Base-by-base conservation (phyloP, 2,888 invertebrate genomes). In the Tillus elongatus region DNA sequence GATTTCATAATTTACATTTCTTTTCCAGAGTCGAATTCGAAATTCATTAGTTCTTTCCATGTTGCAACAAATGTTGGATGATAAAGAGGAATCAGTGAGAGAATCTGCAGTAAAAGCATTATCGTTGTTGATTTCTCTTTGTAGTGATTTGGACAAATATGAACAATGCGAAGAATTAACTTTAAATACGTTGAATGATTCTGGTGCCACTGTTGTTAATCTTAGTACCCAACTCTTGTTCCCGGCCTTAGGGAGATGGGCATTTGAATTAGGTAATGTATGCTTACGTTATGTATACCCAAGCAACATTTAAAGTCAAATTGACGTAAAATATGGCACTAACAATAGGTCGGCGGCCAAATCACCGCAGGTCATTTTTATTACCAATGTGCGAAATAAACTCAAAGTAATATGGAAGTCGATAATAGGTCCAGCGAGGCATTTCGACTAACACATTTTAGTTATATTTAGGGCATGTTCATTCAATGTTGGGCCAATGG, bases 21-120 rank as follows among this genome's bases (percentile, higher is more conserved):
- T 39, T 38, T 60, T 63, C 15, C 55, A 74, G 66, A 69, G 69
- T 52, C 70, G 73, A 27, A 73, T 80, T 27, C 65, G 79, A 24
- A 77, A 78, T 52, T 82, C 81, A 0, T 60, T 82, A 16, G 71
- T 82, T 56, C 63, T 82, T 30, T 79, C 81, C 8, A 81, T 82
- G 74, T 61, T 82, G 24, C 77, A 79, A 52, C 82, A 82, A 64
- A 74, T 82, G 74, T 57, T 79, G 37, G 79, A 81, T 46, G 82
- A 82, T 52, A 72, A 73, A 46, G 75, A 77, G 45, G 71, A 75
- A 13, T 54, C 61, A 32, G 79, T 82, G 2, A 61, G 79, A 43
- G 72, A 70, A 42, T 71, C 73, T n/a, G 75, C 74, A 4, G 69
- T 79, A 3, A 68, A 68, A 47, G 77, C 77, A 52, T 62, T 82